Evolutionary conservation across 2,888 invertebrate genomes (phyloP).

Genomic region (Heliconius cydno): DNA sequence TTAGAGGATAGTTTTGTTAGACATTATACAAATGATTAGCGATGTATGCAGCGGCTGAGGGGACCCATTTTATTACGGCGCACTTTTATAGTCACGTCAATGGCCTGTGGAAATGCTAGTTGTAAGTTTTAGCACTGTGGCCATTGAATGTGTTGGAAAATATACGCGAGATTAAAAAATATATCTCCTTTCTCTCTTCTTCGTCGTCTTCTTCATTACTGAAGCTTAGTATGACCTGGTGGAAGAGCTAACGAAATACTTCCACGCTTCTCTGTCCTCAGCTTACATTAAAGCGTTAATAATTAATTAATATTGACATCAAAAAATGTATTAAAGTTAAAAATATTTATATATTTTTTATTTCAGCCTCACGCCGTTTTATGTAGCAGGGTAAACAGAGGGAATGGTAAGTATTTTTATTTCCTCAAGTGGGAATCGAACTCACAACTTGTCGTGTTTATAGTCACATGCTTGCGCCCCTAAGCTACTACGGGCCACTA

Average conservation of each 20-base stretch:
- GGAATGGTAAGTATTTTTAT: background rate
- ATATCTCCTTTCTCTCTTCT: background rate
- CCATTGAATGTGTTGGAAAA: constrained; percentile 49
- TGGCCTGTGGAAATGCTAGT: constrained; percentile 68
- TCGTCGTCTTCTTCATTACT: no score
- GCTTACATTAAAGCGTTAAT: no score
- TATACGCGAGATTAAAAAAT: background rate
- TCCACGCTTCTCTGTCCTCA: no score
- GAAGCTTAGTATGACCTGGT: no score
- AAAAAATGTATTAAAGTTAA: no score
- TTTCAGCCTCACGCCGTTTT: background rate
- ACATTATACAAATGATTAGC: constrained; percentile 64
- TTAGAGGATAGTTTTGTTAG: constrained; percentile 46
- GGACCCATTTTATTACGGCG: constrained; percentile 71
- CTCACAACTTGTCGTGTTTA: background rate
- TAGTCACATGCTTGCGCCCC: no score
- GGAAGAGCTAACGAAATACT: no score
- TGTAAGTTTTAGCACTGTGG: constrained; percentile 73
- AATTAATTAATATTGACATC: no score
- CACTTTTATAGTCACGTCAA: constrained; percentile 75
- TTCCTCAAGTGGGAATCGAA: background rate
- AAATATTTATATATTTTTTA: background rate
- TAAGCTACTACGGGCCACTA: no score
- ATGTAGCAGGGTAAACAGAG: background rate
- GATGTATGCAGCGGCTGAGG: constrained; percentile 74